phyloP scores from a whole-genome alignment of 1,140 invertebrate genomes.

The Laodelphax striatellus region DNA sequence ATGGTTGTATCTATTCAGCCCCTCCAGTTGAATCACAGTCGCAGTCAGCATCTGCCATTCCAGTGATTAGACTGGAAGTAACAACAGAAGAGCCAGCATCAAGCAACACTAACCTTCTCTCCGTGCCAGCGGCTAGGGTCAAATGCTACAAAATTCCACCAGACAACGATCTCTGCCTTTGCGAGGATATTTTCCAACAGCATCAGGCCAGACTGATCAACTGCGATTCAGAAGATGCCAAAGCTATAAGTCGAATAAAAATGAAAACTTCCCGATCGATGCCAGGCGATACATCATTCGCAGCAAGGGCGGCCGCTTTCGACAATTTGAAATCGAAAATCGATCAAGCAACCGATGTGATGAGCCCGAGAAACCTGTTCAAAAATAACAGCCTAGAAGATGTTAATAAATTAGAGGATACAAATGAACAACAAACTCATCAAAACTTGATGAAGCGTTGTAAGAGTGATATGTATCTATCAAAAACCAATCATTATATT shows the following conservation, averaged over 20 bases:
- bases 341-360: conserved; percentile 8
- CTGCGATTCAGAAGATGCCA: conserved; percentile 25
- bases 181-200: conserved; percentile 25
- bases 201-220: conserved; percentile 24
- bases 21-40: neutral
- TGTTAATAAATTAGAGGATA: neutral
- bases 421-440: no score
- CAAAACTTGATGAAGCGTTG: conserved; percentile 7
- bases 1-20: no score
- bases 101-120: conserved; percentile 11
- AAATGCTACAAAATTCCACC: conserved; percentile 22
- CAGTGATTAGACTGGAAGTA: conserved; percentile 12
- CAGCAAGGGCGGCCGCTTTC: neutral
- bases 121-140: conserved; percentile 11
- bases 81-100: conserved; percentile 4
- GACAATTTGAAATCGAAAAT: neutral
- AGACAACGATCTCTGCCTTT: conserved; percentile 18
- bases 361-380: conserved; percentile 6
- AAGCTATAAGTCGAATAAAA: conserved; percentile 11
- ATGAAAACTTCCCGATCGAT: neutral
- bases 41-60: neutral
- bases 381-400: conserved; percentile 5
- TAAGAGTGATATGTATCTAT: conserved; percentile 22
- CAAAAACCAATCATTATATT: conserved; percentile 1
- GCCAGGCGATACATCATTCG: neutral